phyloP scores from a whole-genome alignment of 2,888 invertebrate genomes.

The Scaptomyza caliginosa region DNA sequence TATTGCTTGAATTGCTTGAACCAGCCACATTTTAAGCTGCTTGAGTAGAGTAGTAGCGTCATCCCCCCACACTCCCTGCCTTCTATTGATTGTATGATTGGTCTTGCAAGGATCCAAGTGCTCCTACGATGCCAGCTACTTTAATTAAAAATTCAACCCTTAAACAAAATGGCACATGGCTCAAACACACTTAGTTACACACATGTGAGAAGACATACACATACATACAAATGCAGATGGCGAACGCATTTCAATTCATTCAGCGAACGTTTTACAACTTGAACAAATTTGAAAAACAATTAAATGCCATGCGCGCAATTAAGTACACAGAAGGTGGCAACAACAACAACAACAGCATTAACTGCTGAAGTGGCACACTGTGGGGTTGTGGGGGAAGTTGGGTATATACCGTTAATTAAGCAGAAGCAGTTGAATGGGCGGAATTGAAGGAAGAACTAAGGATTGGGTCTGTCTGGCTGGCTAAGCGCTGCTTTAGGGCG shows the following conservation, averaged over 20 bases:
- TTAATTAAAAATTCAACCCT: conserved; percentile 78
- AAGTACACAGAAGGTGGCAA: conserved; percentile 82
- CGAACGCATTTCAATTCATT: conserved; percentile 55
- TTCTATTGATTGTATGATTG: conserved; percentile 25
- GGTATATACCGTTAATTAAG: conserved; percentile 80
- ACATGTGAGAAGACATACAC: conserved; percentile 16
- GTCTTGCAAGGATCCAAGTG: conserved; percentile 64
- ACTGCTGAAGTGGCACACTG: conserved; percentile 64
- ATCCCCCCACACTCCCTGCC: not conserved
- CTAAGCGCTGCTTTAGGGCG: conserved; percentile 52
- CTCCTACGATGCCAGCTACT: conserved; percentile 65
- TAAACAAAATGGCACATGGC: conserved; percentile 57
- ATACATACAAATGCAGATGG: conserved; percentile 14
- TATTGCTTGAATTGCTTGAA: conserved; percentile 45
- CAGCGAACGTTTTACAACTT: conserved; percentile 74
- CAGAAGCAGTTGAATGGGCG: conserved; percentile 56
- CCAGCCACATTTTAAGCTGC: not conserved
- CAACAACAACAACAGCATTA: conserved; percentile 38
- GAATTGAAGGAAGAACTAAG: conserved; percentile 1
- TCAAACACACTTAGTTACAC: conserved; percentile 36
- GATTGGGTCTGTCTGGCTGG: conserved; percentile 3
- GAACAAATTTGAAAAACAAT: conserved; percentile 83
- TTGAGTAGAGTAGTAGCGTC: not conserved
- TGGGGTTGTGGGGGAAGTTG: not conserved
- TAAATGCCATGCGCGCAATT: conserved; percentile 83